Percentiles rank a stretch among this genome's conserved stretches.
These are phyloP conservation scores for Bhutanitis thaidina DNA, from an alignment of 2,888 invertebrate species.

Conservation along the genomic window DNA sequence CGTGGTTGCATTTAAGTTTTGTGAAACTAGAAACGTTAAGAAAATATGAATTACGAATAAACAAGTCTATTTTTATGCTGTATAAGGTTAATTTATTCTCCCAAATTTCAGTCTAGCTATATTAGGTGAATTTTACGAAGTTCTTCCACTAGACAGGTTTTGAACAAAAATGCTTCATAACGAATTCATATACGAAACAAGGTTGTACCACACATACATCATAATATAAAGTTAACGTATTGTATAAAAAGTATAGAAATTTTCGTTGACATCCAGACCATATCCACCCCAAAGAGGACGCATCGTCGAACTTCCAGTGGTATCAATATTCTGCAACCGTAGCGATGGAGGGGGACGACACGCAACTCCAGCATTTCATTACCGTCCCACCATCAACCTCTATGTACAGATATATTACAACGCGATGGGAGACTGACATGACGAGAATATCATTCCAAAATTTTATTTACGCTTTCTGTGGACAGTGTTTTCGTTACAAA, in stretches of 20 bases:
- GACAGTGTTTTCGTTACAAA: background rate
- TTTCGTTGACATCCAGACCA: conserved; percentile 33
- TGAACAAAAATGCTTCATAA: too few species aligned
- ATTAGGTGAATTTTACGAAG: too few species aligned
- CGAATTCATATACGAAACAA: too few species aligned
- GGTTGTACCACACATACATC: too few species aligned
- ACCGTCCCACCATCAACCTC: conserved; percentile 46
- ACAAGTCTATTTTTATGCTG: too few species aligned
- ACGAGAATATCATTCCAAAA: conserved; percentile 6
- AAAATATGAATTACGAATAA: too few species aligned
- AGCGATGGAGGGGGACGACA: conserved; percentile 39
- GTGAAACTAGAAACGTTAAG: too few species aligned
- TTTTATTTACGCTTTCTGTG: conserved; percentile 3
- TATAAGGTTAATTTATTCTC: too few species aligned
- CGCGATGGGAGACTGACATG: conserved; percentile 10
- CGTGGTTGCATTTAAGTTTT: too few species aligned
- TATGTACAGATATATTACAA: conserved; percentile 26
- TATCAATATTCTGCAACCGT: conserved; percentile 67
- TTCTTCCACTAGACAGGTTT: too few species aligned
- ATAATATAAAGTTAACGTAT: conserved; percentile 1
- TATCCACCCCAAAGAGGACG: conserved; percentile 28
- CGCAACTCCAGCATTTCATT: conserved; percentile 66
- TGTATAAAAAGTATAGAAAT: conserved; percentile 27
- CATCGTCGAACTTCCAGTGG: conserved; percentile 30
- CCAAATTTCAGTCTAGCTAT: too few species aligned